Conservation (phyloP, 1,140 invertebrate genomes). For the Orussus abietinus region DNA sequence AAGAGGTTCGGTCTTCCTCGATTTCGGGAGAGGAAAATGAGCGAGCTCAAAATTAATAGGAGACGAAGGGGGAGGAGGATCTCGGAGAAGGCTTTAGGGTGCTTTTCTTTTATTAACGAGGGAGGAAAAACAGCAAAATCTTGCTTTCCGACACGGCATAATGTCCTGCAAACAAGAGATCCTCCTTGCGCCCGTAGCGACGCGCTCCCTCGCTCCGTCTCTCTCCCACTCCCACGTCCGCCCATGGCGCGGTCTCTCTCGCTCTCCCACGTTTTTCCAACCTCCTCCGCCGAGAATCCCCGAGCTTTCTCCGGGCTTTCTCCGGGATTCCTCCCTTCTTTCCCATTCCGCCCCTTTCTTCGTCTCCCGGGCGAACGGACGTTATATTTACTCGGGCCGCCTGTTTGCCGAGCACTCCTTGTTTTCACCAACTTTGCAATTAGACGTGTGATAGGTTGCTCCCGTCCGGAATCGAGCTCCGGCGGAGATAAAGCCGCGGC, state of each 20-base stretch:
- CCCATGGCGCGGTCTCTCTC: constrained; percentile 11
- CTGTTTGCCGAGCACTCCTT: constrained; percentile 45
- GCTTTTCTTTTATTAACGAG: no score
- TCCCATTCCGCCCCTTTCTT: no score
- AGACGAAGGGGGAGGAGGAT: no score
- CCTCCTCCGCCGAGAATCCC: neutral
- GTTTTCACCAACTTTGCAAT: constrained; percentile 46
- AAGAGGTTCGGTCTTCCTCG: no score
- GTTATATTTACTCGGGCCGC: constrained; percentile 40
- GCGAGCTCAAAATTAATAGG: no score
- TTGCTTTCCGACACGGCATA: no score
- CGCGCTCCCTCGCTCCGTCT: constrained; percentile 15
- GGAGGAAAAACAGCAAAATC: no score
- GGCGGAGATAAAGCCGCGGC: no score
- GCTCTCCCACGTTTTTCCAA: constrained; percentile 6
- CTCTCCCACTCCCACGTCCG: constrained; percentile 15
- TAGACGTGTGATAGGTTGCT: constrained; percentile 31
- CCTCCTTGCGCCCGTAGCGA: constrained; percentile 18
- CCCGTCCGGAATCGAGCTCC: constrained; percentile 17
- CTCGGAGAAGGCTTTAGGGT: no score
- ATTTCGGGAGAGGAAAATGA: no score
- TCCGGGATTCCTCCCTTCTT: constrained; percentile 12
- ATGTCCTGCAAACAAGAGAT: constrained; percentile 46
- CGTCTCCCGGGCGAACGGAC: constrained; percentile 35
- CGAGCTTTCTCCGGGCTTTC: constrained; percentile 5